Base-by-base conservation (phyloP, 2,797 vertebrate genomes). In the Pangasius krempfi region DNA sequence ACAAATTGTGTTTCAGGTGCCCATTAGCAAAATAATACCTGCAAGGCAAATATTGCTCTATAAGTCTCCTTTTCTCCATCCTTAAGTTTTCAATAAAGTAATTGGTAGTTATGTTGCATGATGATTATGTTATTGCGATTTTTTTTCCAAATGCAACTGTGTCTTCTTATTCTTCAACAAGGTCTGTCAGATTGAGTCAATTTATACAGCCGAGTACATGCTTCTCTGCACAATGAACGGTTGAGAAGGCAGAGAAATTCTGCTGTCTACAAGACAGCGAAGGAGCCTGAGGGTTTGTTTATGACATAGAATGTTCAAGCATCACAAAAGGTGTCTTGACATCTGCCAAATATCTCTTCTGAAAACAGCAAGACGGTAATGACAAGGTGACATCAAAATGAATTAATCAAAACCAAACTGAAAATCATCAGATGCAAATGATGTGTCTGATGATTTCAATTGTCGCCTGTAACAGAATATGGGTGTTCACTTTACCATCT, bases 211-310 rank as follows among this genome's bases (percentile, higher is more conserved):
- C 3, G 50, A 37, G 44, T 50, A 66, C 66, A 76, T 40, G 86
- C 76, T 44, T 73, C 87, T 62, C 22, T 27, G 33, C 14, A 81
- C 54, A 66, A 44, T 56, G 70, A 54, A 85, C 14, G 80, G 66
- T 50, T 68, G 66, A 88, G 76, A 60, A 52, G 27, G 58, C 66
- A 86, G 30, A 52, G 86, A 84, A 44, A 75, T 87, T 83, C 81
- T 87, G 85, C 81, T 85, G 86, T 86, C 78, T 8, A 79, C 86
- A 84, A 86, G 68, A 86, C 16, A 44, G 37, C 84, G 72, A 82
- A 80, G 70, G 52, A 72, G 85, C 87, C 70, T 12, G 66, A 81
- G 80, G 73, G 84, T 78, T 27, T 30, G 44, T 85, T 50, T 85
- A 83, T 27, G 50, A 33, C 27, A 6, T 5, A 73, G 52, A 76